Evolutionary conservation across 2,113 vertebrate genomes (phyloP), one percentile per base, ranked within the genome.

Genomic region (Passer montanus): DNA sequence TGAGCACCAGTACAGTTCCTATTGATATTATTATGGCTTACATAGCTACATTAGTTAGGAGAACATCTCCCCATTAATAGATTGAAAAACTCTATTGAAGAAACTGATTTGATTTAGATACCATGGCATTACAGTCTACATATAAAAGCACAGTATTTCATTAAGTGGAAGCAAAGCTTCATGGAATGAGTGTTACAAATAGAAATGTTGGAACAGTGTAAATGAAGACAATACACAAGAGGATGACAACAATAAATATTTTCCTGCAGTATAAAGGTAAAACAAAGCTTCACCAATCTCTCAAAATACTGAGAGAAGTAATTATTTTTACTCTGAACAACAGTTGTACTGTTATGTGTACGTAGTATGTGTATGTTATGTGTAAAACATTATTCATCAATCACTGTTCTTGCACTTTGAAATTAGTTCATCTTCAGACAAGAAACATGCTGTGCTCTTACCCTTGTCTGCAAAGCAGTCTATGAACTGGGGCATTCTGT

Each of bases 391-490:
- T 64, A 87, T 28, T 59, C 30, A 60, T 31, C 44, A 82, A 74
- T 73, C 43, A 67, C 60, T 53, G 64, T 49, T 72, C 43, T 91
- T 70, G 87, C 21, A 82, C 39, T 85, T 81, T 35, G 58, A 31
- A 73, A 78, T 75, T 77, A 66, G 37, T 87, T 72, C 33, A 84
- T 23, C 55, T 73, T 91, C n/a, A 70, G 76, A 68, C 37, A 87
- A 37, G 17, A 53, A 90, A 28, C 13, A 47, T 13, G 13, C 39
- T 53, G 44, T 49, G 55, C 22, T 74, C 98, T 99, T 98, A 99
- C 99, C 98, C 99, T 97, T 99, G 99, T 90, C 98, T 98, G 96
- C 98, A 99, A 55, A 99, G 97, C 43, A 98, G 98, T 74, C 98
- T 98, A 13, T 98, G 95, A 81, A 97, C 82, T 0, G 98, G 98